Conservation (phyloP, 2,797 vertebrate species). For the Malurus leucopterus region DNA sequence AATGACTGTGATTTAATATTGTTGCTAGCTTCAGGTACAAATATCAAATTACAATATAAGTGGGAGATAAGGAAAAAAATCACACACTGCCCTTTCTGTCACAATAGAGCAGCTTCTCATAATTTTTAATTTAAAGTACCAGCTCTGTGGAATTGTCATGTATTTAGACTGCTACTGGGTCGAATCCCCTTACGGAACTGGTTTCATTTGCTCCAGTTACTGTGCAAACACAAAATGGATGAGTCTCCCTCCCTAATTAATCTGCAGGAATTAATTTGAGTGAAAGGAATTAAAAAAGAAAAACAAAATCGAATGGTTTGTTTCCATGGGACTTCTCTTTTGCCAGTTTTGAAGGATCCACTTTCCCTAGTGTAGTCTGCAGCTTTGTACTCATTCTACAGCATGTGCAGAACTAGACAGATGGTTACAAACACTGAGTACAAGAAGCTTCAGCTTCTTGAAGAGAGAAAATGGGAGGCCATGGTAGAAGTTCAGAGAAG, state of each 20-base stretch:
- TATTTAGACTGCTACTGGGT: neutral
- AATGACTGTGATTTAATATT: constrained; percentile 4
- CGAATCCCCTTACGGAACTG: neutral
- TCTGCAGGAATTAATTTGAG: neutral
- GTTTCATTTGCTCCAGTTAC: neutral
- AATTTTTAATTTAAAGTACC: neutral
- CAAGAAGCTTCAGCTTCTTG: neutral
- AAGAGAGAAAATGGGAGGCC: neutral
- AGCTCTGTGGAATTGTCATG: neutral
- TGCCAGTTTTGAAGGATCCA: neutral
- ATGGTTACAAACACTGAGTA: neutral
- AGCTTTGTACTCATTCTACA: neutral
- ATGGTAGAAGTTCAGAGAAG: neutral
- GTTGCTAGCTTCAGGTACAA: constrained; percentile 9
- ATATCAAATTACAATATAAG: neutral
- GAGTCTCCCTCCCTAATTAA: neutral
- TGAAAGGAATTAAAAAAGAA: neutral
- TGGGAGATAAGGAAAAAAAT: neutral
- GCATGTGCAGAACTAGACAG: neutral
- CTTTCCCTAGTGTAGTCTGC: neutral
- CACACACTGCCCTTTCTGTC: neutral
- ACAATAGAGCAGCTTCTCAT: neutral
- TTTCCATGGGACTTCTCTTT: neutral
- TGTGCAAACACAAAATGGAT: neutral
- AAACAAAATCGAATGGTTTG: neutral